phyloP scores from a whole-genome alignment of 2,113 vertebrate species.

The Rynchops niger region DNA sequence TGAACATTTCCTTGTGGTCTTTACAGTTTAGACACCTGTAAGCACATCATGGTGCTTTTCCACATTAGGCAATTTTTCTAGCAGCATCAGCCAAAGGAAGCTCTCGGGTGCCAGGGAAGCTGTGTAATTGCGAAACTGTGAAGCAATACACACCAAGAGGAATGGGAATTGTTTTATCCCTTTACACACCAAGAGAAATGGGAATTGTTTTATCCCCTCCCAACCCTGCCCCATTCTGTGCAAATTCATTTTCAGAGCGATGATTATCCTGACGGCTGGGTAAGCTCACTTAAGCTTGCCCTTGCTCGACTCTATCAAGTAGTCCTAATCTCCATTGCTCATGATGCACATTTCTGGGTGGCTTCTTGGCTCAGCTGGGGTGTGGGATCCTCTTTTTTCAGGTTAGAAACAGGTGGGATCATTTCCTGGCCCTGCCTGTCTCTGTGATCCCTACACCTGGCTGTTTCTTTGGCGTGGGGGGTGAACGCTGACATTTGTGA shows the following conservation, averaged over 20 bases:
- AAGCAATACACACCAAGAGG: constrained; percentile 5
- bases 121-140: not conserved
- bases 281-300: not conserved
- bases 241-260: not conserved
- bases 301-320: not conserved
- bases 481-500: not conserved
- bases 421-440: not conserved
- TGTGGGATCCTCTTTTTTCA: not conserved
- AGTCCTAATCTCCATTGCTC: not conserved
- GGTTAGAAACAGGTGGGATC: not conserved
- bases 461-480: not conserved
- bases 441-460: not conserved
- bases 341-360: not conserved
- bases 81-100: not conserved
- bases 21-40: not conserved
- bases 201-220: not conserved
- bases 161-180: not conserved
- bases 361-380: not conserved
- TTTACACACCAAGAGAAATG: not conserved
- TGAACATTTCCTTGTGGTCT: not conserved
- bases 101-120: not conserved
- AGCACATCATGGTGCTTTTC: not conserved
- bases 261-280: not conserved
- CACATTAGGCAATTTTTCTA: not conserved
- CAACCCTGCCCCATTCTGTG: not conserved